Evolutionary conservation across 2,888 invertebrate genomes (phyloP), one percentile per base, ranked within the genome.

Genomic region (Acanthoscelides obtectus): DNA sequence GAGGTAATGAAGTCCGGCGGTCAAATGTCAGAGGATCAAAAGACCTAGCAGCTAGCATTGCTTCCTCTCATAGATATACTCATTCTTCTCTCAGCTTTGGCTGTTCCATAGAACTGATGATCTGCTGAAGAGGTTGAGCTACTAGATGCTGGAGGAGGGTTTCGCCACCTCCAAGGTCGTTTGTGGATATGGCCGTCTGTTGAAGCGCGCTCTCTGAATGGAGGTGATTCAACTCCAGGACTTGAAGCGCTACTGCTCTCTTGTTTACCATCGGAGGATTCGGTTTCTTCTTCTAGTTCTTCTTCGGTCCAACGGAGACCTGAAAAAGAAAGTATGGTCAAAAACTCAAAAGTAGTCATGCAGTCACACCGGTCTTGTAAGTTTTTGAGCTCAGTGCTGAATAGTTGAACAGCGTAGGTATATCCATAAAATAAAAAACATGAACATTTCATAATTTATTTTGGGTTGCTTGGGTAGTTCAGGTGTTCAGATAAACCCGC

Each of bases 1-100:
- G n/a, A n/a, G n/a, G n/a, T n/a, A n/a, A n/a, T n/a, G n/a, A n/a
- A n/a, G n/a, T n/a, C n/a, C n/a, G n/a, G n/a, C n/a, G n/a, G n/a
- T n/a, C n/a, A n/a, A n/a, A n/a, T n/a, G n/a, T n/a, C n/a, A n/a
- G n/a, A n/a, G n/a, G n/a, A n/a, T n/a, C 45, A 12, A 6, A 45
- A 12, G 1, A 4, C 1, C 66, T 79, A 86, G 79, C 84, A 87
- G 79, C 86, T 89, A 20, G 89, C 86, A 75, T 89, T 89, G 80
- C 89, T 89, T 70, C 92, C 92, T 73, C 88, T 86, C 88, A 93
- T 92, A 65, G 93, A 93, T 74, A 94, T 93, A 81, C 93, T 93
- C 92, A 94, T 93, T 74, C 94, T 87, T 63, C 93, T 87, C 68
- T 90, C 89, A 0, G 89, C 88, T 2, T 87, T 86, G 74, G 87